Evolutionary conservation across 2,113 vertebrate genomes (phyloP).

Genomic region (Lates calcarifer): DNA sequence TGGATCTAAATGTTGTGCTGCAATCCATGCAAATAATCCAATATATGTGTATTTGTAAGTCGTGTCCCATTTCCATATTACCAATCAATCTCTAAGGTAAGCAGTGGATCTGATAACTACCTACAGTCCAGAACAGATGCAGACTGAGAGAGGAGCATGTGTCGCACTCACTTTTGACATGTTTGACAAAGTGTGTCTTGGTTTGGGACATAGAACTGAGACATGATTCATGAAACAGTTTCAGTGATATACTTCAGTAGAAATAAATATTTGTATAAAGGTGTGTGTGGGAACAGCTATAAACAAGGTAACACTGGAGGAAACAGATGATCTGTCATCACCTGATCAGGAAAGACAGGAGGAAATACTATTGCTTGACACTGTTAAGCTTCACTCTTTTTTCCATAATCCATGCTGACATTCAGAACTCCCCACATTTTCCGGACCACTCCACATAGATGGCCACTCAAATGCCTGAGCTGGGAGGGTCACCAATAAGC

Average conservation of each 20-base stretch:
- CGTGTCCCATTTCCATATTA: neutral
- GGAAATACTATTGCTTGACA: neutral
- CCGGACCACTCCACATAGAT: neutral
- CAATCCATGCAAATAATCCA: no score
- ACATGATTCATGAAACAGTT: neutral
- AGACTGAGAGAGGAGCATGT: neutral
- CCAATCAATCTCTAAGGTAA: neutral
- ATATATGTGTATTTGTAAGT: no score
- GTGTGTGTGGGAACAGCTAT: neutral
- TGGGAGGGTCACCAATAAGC: neutral
- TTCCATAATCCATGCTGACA: neutral
- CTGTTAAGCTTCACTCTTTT: neutral
- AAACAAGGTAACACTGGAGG: neutral
- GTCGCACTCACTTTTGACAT: no score
- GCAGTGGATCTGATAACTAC: no score
- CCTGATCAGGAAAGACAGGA: neutral
- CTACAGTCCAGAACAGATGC: no score
- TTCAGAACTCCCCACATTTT: neutral
- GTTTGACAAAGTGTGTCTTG: neutral
- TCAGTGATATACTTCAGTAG: no score
- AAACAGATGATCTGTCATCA: neutral
- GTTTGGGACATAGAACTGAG: neutral
- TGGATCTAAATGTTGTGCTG: no score
- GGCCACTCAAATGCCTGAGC: neutral
- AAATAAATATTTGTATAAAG: constrained; percentile 3